Percentiles rank a stretch among this genome's conserved stretches.
Evolutionary conservation across 2,113 vertebrate species (phyloP).

Genomic region (Pelvicachromis taeniatus): DNA sequence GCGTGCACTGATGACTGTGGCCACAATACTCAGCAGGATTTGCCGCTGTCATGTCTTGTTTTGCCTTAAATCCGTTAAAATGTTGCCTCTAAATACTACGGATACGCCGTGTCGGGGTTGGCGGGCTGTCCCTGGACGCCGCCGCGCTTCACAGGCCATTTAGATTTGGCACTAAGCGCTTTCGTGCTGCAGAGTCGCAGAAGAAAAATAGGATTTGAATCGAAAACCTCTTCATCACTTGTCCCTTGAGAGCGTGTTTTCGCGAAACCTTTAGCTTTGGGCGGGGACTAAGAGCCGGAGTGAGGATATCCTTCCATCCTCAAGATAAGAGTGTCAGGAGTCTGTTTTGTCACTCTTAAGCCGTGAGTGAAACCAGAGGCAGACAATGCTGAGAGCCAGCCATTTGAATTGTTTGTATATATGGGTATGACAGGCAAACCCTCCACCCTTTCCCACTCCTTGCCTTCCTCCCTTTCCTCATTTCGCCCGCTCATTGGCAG

Average conservation of each 20-base stretch:
- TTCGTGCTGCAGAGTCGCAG: constrained; percentile 26
- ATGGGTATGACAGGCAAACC: background rate
- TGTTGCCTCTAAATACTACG: background rate
- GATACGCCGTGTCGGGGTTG: constrained; percentile 24
- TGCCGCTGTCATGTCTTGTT: constrained; percentile 14
- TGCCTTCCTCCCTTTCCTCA: background rate
- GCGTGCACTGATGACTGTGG: background rate
- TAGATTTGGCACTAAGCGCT: constrained; percentile 39
- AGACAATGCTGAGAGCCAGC: background rate
- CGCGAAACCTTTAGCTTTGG: constrained; percentile 4
- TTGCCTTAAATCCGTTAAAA: constrained; percentile 23
- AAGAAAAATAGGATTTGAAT: constrained; percentile 18
- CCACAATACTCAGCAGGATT: background rate
- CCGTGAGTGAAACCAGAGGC: background rate
- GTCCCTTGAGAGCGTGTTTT: constrained; percentile 3
- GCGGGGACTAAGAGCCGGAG: background rate
- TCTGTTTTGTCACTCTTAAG: constrained; percentile 26
- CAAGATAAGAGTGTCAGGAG: background rate
- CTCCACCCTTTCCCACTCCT: background rate
- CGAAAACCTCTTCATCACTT: constrained; percentile 45
- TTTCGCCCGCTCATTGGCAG: constrained; percentile 5
- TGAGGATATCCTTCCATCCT: constrained; percentile 11
- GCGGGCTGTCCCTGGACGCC: constrained; percentile 3
- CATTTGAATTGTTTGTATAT: constrained; percentile 34
- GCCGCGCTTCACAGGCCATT: constrained; percentile 16